Base-by-base conservation (phyloP, 2,113 vertebrate genomes). In the Clarias batrachus region DNA sequence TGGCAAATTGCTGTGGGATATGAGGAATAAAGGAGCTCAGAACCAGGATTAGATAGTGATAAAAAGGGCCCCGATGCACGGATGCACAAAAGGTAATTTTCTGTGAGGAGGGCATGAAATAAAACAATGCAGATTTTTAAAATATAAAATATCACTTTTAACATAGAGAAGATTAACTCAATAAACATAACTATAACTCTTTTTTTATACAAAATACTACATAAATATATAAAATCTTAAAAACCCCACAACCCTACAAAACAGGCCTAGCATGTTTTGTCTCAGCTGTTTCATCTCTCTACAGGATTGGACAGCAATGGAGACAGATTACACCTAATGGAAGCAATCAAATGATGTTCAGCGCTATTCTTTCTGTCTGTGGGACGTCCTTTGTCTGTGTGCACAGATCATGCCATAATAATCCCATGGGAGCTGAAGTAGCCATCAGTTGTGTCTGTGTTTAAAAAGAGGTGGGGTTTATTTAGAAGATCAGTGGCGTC, bases 311-410 rank as follows among this genome's bases (percentile, higher is more conserved):
- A 52, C 81, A 68, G 81, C 63, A 54, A 2, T 82, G 41, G 9
- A 82, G n/a, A 82, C 41, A 68, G 63, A 68, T 82, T 54, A 82
- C 41, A 21, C 16, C 7, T 68, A 68, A 54, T 0, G 41, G 48
- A 68, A 82, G 37, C 41, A 65, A 66, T 65, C 63, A 10, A 27
- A 37, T 54, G 41, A 77, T n/a, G 33, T 78, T n/a, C 37, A n/a
- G 37, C 3, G 48, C 41, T 30, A 74, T 74, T 48, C 70, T 48
- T 63, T 54, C 21, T 54, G 73, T 78, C 60, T 54, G 60, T 74
- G 57, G 27, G 70, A 77, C 54, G 21, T 66, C 70, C 54, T 77
- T 85, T 66, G 84, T 85, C 73, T 85, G 73, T 76, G 71, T 63
- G 33, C 63, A 86, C 19, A 70, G 21, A 59, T 59, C 52, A 84